A percentile compares a stretch with the other conserved stretches of the same genome.
Evolutionary conservation across 1,140 invertebrate species (phyloP).

Genomic region (Drosophila serrata): DNA sequence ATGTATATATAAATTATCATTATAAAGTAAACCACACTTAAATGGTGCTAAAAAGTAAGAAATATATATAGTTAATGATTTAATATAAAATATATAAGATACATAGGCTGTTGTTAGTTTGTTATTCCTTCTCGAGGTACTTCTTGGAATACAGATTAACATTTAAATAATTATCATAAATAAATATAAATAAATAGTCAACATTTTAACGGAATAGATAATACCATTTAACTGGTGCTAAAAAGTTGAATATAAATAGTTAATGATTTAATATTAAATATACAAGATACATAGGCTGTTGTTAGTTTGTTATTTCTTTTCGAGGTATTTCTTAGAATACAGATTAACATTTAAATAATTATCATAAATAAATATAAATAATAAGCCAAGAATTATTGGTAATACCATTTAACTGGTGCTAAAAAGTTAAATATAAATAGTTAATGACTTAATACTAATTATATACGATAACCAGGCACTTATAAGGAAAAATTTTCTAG

Average conservation of each 20-base stretch:
- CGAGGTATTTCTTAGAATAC: background rate
- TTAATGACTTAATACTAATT: background rate
- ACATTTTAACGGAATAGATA: no score
- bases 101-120: background rate
- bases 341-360: background rate
- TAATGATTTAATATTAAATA: background rate
- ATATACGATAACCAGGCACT: background rate
- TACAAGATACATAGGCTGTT: background rate
- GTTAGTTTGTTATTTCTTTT: background rate
- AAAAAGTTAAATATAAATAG: background rate
- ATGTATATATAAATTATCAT: background rate
- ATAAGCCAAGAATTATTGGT: background rate
- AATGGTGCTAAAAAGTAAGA: background rate
- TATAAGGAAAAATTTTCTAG: no score
- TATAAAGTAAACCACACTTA: background rate
- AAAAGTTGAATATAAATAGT: background rate
- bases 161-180: background rate
- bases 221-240: conserved; percentile 1
- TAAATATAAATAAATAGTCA: background rate
- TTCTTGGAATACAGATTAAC: background rate
- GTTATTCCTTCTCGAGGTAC: background rate
- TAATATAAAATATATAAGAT: background rate
- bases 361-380: background rate
- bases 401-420: background rate
- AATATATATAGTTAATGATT: conserved; percentile 4